These are phyloP conservation scores for Caenorhabditis briggsae DNA, from an alignment of 1,140 invertebrate genomes.

Conservation along the genomic window DNA sequence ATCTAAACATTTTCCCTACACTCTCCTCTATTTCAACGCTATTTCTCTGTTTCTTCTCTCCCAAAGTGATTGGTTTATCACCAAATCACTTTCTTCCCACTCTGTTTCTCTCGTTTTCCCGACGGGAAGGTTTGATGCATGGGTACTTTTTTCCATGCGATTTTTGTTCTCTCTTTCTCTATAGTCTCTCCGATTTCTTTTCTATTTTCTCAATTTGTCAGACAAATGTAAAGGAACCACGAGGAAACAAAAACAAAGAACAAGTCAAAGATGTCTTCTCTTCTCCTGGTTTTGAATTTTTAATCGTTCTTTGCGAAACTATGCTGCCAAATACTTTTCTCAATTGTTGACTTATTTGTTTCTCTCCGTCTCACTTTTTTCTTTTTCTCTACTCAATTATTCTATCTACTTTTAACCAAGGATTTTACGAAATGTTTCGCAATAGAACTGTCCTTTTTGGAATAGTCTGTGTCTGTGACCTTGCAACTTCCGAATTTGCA, in stretches of 20 bases:
- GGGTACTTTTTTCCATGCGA: not conserved
- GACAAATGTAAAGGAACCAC: not conserved
- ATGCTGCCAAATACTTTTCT: not conserved
- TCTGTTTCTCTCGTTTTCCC: conserved; percentile 24
- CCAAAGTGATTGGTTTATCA: not conserved
- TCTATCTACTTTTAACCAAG: conserved; percentile 30
- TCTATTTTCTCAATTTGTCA: not conserved
- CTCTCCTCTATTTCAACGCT: not conserved
- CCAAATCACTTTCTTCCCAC: not conserved
- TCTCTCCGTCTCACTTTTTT: not conserved
- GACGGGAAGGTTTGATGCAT: not conserved
- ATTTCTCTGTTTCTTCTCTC: not conserved
- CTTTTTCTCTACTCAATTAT: not conserved
- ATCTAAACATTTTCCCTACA: not conserved
- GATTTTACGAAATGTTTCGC: conserved; percentile 25
- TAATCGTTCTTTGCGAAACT: conserved; percentile 35
- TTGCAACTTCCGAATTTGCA: too few relatives aligned
- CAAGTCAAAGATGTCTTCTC: conserved; percentile 8
- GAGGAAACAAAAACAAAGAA: conserved; percentile 14
- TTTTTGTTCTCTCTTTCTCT: conserved; percentile 13
- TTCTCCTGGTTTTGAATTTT: conserved; percentile 15
- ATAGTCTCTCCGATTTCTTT: not conserved
- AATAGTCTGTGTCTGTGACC: not conserved
- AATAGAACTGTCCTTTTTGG: conserved; percentile 8
- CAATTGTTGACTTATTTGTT: conserved; percentile 48